Base-by-base conservation (phyloP, 2,888 invertebrate species). In the Lypha dubia region DNA sequence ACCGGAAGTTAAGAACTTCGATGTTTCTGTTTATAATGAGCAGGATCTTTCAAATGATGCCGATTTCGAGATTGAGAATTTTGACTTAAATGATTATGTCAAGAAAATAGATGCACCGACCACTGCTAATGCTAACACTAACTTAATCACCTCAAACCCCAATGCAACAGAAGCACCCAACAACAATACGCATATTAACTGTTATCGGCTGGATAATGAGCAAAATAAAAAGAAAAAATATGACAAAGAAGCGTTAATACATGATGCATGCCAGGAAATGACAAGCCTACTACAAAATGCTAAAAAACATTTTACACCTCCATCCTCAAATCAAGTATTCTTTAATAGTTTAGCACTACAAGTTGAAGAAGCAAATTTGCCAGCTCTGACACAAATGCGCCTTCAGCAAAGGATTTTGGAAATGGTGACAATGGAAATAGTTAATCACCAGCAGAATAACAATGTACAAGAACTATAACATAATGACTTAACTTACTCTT, bases 21-120 rank as follows among this genome's bases (percentile, higher is more conserved):
- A 81, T 53, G 75, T 75, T 38, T 20, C 67, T 17, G 56, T 75
- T 15, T 68, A 70, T 35, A 62, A 68, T 38, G 81, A 81, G 24
- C 68, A 17, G 13, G 79, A 79, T n/a, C 13, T 53, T 7, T 81
- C 73, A n/a, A 74, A 68, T 73, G 84, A 84, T 32, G 76, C 73
- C 1, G 84, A 77, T 35, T 84, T 84, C 22, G 84, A 84, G 41
- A 81, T 84, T 13, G 84, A 84, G 81, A 84, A 84, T 63, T 84
- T 84, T 9, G 81, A 84, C 51, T 77, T 84, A 49, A 84, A 80
- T 46, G 84, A 80, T 41, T 84, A 84, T 51, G 76, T 84, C 15
- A 84, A 84, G 24, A 84, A 84, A 60, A 68, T 81, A 51, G 84
- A 84, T 51, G 24, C n/a, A 3, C 32, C 73, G 0, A 41, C 44